A percentile compares a stretch with the other conserved stretches of the same genome.
Conservation (phyloP, 2,113 vertebrate species). For the Periophthalmodon schlosseri region DNA sequence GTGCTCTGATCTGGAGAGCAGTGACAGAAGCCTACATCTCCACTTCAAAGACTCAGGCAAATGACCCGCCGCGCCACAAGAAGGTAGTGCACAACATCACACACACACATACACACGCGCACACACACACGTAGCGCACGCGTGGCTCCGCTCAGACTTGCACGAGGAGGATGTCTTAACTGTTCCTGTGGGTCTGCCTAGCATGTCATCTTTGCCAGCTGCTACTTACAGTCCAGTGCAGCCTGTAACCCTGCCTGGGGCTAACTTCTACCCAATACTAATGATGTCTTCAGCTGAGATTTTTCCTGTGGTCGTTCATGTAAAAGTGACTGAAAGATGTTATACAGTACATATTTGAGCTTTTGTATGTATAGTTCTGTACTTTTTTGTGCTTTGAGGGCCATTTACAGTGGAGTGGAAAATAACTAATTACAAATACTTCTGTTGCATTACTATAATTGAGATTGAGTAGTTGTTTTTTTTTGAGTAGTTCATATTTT, state of each 20-base stretch:
- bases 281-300: constrained; percentile 48
- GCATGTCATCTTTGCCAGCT: constrained; percentile 52
- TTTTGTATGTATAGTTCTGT: too few relatives aligned
- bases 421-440: neutral
- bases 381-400: neutral
- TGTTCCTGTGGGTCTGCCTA: constrained; percentile 43
- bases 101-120: constrained; percentile 20
- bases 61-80: constrained; percentile 39
- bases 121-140: constrained; percentile 14
- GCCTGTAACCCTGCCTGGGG: constrained; percentile 55
- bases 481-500: too few relatives aligned
- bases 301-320: constrained; percentile 14
- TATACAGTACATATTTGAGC: too few relatives aligned
- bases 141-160: constrained; percentile 27
- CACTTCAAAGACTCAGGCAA: constrained; percentile 59
- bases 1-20: constrained; percentile 58
- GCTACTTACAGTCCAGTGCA: constrained; percentile 56
- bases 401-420: neutral
- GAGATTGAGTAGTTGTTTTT: too few relatives aligned
- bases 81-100: constrained; percentile 30
- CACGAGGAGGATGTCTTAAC: constrained; percentile 46
- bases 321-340: neutral
- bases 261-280: constrained; percentile 43
- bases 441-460: neutral
- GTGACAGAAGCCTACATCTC: constrained; percentile 49